phyloP scores from a whole-genome alignment of 2,113 vertebrate species.

The Ascaphus truei region DNA sequence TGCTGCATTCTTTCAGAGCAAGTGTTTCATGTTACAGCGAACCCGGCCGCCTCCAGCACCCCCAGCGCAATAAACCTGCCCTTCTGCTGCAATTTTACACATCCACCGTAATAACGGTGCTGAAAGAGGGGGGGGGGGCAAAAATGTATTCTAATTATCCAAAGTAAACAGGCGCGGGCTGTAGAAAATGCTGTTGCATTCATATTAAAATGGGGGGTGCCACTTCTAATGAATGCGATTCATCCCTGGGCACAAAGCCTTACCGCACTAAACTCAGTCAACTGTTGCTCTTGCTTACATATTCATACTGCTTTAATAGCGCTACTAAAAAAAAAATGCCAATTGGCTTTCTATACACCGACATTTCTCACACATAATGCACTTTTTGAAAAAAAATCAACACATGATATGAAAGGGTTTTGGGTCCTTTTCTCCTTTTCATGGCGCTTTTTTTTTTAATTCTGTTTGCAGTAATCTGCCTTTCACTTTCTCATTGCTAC shows the following conservation, averaged over 20 bases:
- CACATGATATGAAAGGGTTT: constrained; percentile 82
- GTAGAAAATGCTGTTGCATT: constrained; percentile 76
- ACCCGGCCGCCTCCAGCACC: constrained; percentile 25
- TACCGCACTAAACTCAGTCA: constrained; percentile 78
- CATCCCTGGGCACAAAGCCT: constrained; percentile 76
- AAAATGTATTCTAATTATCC: constrained; percentile 65
- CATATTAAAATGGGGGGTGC: constrained; percentile 75
- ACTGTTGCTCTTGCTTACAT: constrained; percentile 82
- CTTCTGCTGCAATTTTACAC: constrained; percentile 64
- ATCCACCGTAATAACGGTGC: constrained; percentile 73
- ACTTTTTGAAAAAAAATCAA: constrained; percentile 68
- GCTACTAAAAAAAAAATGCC: constrained; percentile 75
- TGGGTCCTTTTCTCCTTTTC: constrained; percentile 80
- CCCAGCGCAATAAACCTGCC: constrained; percentile 57
- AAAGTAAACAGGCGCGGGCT: constrained; percentile 72
- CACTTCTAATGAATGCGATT: constrained; percentile 77
- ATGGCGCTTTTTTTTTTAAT: constrained; percentile 70
- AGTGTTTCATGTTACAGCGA: constrained; percentile 2
- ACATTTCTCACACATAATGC: constrained; percentile 81
- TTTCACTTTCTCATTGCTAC: constrained; percentile 85
- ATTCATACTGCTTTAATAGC: constrained; percentile 79
- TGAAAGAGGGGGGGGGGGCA: constrained; percentile 54
- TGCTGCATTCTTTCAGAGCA: constrained; percentile 2
- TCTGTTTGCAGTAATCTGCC: constrained; percentile 86
- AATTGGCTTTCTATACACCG: constrained; percentile 79